phyloP scores from a whole-genome alignment of 1,140 invertebrate genomes.

The Sipha flava region DNA sequence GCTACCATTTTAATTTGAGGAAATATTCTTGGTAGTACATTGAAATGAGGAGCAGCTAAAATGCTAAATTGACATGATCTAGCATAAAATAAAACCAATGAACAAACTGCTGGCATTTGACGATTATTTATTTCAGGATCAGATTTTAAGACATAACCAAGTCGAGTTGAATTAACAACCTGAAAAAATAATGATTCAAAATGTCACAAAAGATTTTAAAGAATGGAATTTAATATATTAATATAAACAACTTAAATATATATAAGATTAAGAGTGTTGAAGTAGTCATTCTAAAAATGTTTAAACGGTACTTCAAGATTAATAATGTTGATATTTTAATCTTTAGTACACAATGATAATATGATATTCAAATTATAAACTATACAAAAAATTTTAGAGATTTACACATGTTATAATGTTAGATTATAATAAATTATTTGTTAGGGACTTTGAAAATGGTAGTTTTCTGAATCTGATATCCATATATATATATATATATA shows the following conservation, averaged over 20 bases:
- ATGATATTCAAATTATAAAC: too few relatives aligned
- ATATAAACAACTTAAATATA: neutral
- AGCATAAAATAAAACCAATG: slow-evolving; percentile 80
- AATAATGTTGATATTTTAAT: too few relatives aligned
- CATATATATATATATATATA: too few relatives aligned
- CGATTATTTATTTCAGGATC: slow-evolving; percentile 48
- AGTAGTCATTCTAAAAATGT: too few relatives aligned
- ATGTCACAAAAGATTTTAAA: neutral
- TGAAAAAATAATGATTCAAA: slow-evolving; percentile 36
- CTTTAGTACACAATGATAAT: too few relatives aligned
- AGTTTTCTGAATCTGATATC: too few relatives aligned
- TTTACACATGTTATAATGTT: too few relatives aligned
- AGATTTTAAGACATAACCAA: slow-evolving; percentile 49
- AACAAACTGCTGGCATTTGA: slow-evolving; percentile 57
- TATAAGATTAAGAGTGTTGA: too few relatives aligned
- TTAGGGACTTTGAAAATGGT: too few relatives aligned
- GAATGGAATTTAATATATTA: neutral
- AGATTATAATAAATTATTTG: too few relatives aligned
- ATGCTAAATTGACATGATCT: slow-evolving; percentile 83
- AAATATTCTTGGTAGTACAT: slow-evolving; percentile 76
- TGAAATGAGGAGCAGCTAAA: slow-evolving; percentile 78
- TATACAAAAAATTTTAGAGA: too few relatives aligned
- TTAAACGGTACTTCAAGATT: too few relatives aligned
- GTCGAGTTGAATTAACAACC: slow-evolving; percentile 51
- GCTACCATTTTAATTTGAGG: slow-evolving; percentile 80